These are phyloP conservation scores for Pipistrellus pygmaeus DNA, from an alignment of 2,797 vertebrate species.

Conservation along the genomic window DNA sequence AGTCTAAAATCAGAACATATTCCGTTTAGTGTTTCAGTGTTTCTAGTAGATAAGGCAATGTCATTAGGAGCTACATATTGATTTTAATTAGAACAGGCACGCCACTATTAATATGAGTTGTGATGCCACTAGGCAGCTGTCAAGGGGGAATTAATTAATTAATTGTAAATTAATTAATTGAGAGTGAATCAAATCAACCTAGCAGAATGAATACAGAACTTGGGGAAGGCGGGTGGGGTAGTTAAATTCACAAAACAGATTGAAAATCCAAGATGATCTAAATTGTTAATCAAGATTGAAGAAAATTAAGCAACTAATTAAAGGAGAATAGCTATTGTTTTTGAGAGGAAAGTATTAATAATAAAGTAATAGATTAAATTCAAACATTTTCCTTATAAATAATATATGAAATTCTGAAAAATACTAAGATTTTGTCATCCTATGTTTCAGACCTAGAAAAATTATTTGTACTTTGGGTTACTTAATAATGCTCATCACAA, in stretches of 20 bases:
- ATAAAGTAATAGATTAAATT: conserved; percentile 62
- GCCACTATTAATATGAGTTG: conserved; percentile 83
- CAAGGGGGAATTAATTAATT: conserved; percentile 82
- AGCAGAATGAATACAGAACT: conserved; percentile 67
- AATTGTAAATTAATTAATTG: conserved; percentile 84
- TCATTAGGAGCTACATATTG: conserved; percentile 78
- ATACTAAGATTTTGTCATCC: conserved; percentile 22
- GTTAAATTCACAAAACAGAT: conserved; percentile 75
- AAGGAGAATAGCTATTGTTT: conserved; percentile 64
- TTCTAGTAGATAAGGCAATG: conserved; percentile 70
- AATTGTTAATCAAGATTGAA: conserved; percentile 78
- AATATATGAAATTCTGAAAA: conserved; percentile 56
- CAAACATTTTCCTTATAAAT: conserved; percentile 38
- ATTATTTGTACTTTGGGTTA: background rate
- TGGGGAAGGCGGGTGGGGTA: background rate
- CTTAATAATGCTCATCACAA: conserved; percentile 55
- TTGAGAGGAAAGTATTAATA: conserved; percentile 69
- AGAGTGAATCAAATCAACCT: conserved; percentile 76
- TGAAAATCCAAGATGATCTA: conserved; percentile 74
- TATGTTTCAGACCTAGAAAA: background rate
- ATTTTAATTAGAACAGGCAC: conserved; percentile 83
- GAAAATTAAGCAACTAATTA: conserved; percentile 80
- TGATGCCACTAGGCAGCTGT: conserved; percentile 79
- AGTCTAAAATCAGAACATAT: conserved; percentile 69
- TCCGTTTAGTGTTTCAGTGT: conserved; percentile 46